Evolutionary conservation across 2,888 invertebrate genomes (phyloP).

Genomic region (Epinotia nisella): DNA sequence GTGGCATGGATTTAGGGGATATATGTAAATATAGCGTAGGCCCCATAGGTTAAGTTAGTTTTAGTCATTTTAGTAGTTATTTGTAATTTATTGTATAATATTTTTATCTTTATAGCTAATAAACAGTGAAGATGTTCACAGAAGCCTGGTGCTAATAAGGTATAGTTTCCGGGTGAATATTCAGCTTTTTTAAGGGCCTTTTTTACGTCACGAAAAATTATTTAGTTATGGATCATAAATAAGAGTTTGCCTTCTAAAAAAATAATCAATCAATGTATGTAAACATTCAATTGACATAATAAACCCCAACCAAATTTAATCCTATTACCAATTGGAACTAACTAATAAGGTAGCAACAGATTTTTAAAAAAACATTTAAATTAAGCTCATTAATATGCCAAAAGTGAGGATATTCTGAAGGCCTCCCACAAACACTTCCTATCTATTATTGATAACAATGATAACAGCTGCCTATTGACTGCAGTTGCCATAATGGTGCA

Average conservation of each 20-base stretch:
- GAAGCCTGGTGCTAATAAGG: too few species aligned
- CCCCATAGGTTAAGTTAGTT: too few species aligned
- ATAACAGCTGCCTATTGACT: slow-evolving; percentile 25
- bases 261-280: not conserved
- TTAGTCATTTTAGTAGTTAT: too few species aligned
- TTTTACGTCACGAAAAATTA: too few species aligned
- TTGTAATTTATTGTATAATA: too few species aligned
- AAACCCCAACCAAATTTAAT: not conserved
- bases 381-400: slow-evolving; percentile 10
- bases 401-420: slow-evolving; percentile 1
- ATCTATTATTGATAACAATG: slow-evolving; percentile 28
- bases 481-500: slow-evolving; percentile 10
- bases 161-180: too few species aligned
- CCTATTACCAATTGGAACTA: not conserved
- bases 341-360: not conserved
- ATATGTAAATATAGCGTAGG: too few species aligned
- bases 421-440: slow-evolving; percentile 8
- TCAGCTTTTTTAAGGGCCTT: too few species aligned
- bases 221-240: too few species aligned
- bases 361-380: slow-evolving; percentile 10
- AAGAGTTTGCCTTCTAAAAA: not conserved
- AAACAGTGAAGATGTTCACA: too few species aligned
- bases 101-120: too few species aligned
- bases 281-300: not conserved
- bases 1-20: too few species aligned